Base-by-base conservation (phyloP, 2,888 invertebrate genomes). In the Glaucopsyche alexis region DNA sequence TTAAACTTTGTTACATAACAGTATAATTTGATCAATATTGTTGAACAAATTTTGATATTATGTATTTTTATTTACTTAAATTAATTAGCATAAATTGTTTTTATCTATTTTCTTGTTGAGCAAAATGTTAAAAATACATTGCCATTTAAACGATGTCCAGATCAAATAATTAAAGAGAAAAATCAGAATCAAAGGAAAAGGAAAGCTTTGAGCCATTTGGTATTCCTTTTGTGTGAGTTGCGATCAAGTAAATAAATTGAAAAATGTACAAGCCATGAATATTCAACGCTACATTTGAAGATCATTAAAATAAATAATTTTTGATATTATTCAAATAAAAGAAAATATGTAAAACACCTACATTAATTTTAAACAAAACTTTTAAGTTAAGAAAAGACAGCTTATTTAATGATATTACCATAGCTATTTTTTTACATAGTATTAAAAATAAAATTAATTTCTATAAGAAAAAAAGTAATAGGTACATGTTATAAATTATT, bases 81-180 rank as follows among this genome's bases (percentile, higher is more conserved):
- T 55, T 19, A 16, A 29, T 29, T 52, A 9, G 7, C 2, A 8
- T 8, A 16, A 16, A 9, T 5, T 19, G 14, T 13, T 29, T 60
- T 0, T 7, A 60, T 29, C 60, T 38, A 2, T 60, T 60, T 38
- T 9, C 11, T 60, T 29, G 29, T 29, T 13, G 19, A 16, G 13
- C 1, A 4, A 38, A 60, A 60, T 60, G 29, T 60, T 38, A 13
- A 55, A 55, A 55, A 19, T 19, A 55, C 13, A 60, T 38, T 19
- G 11, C 14, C 29, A 60, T 60, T 60, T 29, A 60, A 60, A 38
- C 29, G 11, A 29, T 60, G 29, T 60, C 29, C 60, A 60, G 60
- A 60, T 29, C 60, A 29, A 60, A 55, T 60, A 60, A 60, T 60
- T 60, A 60, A 60, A 60, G 0, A 13, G 60, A 60, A 60, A 55